Percentiles rank a stretch among this genome's conserved stretches.
Conservation (phyloP, 2,888 invertebrate genomes). For the Synergus japonicus region DNA sequence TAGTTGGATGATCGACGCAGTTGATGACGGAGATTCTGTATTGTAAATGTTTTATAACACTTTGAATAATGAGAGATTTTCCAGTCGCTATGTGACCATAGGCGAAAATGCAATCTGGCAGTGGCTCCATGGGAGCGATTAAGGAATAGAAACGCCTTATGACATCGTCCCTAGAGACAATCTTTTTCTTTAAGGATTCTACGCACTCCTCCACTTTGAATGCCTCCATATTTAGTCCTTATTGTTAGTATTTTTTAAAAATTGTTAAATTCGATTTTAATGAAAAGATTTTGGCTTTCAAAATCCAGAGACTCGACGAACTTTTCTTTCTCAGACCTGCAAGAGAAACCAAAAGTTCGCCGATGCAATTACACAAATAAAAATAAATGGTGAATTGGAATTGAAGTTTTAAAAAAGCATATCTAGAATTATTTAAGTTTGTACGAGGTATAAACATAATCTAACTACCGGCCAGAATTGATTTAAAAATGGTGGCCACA, state of each 20-base stretch:
- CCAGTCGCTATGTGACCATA: slow-evolving; percentile 92
- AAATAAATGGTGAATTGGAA: background rate
- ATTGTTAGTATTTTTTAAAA: slow-evolving; percentile 67
- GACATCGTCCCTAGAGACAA: slow-evolving; percentile 79
- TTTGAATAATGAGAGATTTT: slow-evolving; percentile 85
- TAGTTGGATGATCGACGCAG: slow-evolving; percentile 89
- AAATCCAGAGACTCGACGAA: slow-evolving; percentile 53
- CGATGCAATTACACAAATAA: slow-evolving; percentile 34
- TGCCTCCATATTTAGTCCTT: too few relatives aligned
- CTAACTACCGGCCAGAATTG: background rate
- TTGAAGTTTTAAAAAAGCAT: too few relatives aligned
- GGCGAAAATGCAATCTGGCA: slow-evolving; percentile 86
- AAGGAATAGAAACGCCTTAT: slow-evolving; percentile 78
- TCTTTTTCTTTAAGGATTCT: slow-evolving; percentile 67
- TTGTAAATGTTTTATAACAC: slow-evolving; percentile 80
- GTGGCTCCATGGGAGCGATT: slow-evolving; percentile 80
- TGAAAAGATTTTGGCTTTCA: slow-evolving; percentile 21
- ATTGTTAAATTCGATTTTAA: slow-evolving; percentile 40
- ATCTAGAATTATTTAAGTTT: too few relatives aligned
- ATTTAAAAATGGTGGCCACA: slow-evolving; percentile 11
- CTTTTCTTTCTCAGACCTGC: slow-evolving; percentile 63
- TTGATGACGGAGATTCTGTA: slow-evolving; percentile 84
- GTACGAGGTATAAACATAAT: too few relatives aligned
- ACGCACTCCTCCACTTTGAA: slow-evolving; percentile 76
- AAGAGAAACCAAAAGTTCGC: slow-evolving; percentile 62